These are phyloP conservation scores for Adelphocoris suturalis DNA, from an alignment of 2,888 invertebrate genomes.

Conservation along the genomic window DNA sequence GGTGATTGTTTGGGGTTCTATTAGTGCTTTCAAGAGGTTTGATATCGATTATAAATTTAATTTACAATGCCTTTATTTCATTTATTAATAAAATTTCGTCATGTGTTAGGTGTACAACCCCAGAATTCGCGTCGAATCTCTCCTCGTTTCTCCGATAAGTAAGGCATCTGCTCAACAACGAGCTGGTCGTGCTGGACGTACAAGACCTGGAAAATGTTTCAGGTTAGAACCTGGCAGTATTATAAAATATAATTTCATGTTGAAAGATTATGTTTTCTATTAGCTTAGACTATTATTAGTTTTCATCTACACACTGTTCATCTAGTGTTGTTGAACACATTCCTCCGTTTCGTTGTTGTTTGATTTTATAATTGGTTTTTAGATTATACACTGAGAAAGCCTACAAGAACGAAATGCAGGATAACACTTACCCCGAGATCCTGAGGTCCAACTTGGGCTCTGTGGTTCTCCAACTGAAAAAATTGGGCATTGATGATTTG, in stretches of 20 bases:
- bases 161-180: slow-evolving; percentile 99
- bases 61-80: too few relatives aligned
- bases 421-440: slow-evolving; percentile 99
- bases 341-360: too few relatives aligned
- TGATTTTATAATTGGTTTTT: slow-evolving; percentile 8
- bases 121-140: slow-evolving; percentile 94
- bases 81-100: too few relatives aligned
- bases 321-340: too few relatives aligned
- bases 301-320: too few relatives aligned
- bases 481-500: slow-evolving; percentile 98
- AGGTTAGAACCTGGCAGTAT: slow-evolving; percentile 76
- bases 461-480: slow-evolving; percentile 98
- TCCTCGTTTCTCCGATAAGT: slow-evolving; percentile 98
- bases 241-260: too few relatives aligned
- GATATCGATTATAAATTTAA: too few relatives aligned
- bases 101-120: slow-evolving; percentile 87
- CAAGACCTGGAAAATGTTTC: slow-evolving; percentile 99
- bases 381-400: slow-evolving; percentile 96
- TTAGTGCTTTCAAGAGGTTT: too few relatives aligned
- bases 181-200: slow-evolving; percentile 98
- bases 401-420: slow-evolving; percentile 98
- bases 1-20: too few relatives aligned
- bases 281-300: too few relatives aligned
- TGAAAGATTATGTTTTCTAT: too few relatives aligned
- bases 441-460: slow-evolving; percentile 95